Conservation (phyloP, 1,140 invertebrate species). For the Eulimnadia texana region DNA sequence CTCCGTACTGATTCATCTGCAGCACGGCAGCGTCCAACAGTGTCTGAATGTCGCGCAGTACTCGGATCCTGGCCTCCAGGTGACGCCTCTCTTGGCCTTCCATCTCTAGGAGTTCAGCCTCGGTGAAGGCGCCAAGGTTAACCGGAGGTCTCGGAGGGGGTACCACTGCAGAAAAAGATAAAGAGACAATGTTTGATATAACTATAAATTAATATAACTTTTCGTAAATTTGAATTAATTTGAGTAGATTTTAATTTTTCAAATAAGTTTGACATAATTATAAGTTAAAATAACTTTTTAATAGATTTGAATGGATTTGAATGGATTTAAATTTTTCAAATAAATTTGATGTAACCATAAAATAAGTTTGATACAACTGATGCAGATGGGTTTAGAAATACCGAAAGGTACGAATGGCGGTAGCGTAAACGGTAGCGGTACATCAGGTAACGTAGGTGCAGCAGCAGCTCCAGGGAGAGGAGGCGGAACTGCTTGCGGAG, state of each 20-base stretch:
- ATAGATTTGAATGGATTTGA: too few species aligned
- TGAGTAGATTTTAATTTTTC: too few species aligned
- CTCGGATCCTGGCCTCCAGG: conserved; percentile 75
- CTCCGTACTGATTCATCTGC: conserved; percentile 76
- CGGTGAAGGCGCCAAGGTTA: conserved; percentile 53
- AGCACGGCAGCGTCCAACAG: conserved; percentile 75
- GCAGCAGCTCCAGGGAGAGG: not conserved
- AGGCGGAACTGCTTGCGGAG: not conserved
- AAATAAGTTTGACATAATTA: too few species aligned
- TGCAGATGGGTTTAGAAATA: conserved; percentile 13
- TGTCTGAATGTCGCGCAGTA: conserved; percentile 67
- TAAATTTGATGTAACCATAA: too few species aligned
- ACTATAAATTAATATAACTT: conserved; percentile 16
- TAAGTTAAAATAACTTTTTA: too few species aligned
- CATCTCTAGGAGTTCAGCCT: conserved; percentile 70
- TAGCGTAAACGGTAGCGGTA: conserved; percentile 21
- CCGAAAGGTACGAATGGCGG: conserved; percentile 25
- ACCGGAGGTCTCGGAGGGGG: conserved; percentile 44
- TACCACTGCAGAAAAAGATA: conserved; percentile 5
- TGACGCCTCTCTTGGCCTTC: conserved; percentile 74
- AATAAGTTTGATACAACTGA: not conserved
- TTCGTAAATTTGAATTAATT: too few species aligned
- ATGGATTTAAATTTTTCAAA: too few species aligned
- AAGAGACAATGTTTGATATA: conserved; percentile 12
- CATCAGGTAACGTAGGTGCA: not conserved